Percentiles rank a stretch among this genome's conserved stretches.
Evolutionary conservation across 2,113 vertebrate species (phyloP).

Genomic region (Lontra canadensis): DNA sequence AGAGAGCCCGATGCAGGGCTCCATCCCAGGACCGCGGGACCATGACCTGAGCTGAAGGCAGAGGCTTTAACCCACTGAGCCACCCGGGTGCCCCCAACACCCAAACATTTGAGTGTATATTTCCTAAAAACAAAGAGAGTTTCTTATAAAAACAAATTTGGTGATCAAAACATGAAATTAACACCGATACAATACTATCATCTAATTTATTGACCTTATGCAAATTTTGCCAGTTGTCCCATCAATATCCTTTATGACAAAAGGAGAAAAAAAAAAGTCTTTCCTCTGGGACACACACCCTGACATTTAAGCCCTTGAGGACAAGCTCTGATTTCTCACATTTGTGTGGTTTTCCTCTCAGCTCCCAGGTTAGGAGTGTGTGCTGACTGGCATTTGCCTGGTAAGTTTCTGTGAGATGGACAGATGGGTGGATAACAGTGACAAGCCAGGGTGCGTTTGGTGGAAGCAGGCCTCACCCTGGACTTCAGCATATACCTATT

Average conservation of each 20-base stretch:
- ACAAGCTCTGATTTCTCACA: background rate
- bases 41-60: no score
- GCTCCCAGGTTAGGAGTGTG: background rate
- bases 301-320: background rate
- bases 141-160: constrained; percentile 1
- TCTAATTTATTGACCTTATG: background rate
- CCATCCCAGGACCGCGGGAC: no score
- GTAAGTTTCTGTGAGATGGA: background rate
- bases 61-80: no score
- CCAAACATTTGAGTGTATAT: background rate
- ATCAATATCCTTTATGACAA: background rate
- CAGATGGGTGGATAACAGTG: background rate
- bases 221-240: background rate
- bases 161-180: constrained; percentile 9
- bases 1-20: no score
- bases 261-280: background rate
- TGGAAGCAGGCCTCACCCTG: background rate
- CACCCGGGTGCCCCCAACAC: background rate
- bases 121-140: background rate
- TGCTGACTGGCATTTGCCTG: background rate
- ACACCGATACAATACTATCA: background rate
- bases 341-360: background rate
- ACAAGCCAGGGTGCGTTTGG: background rate
- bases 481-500: background rate
- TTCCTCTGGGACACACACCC: background rate